These are phyloP conservation scores for Sciurus vulgaris DNA, from an alignment of 2,797 vertebrate genomes.

Conservation along the genomic window DNA sequence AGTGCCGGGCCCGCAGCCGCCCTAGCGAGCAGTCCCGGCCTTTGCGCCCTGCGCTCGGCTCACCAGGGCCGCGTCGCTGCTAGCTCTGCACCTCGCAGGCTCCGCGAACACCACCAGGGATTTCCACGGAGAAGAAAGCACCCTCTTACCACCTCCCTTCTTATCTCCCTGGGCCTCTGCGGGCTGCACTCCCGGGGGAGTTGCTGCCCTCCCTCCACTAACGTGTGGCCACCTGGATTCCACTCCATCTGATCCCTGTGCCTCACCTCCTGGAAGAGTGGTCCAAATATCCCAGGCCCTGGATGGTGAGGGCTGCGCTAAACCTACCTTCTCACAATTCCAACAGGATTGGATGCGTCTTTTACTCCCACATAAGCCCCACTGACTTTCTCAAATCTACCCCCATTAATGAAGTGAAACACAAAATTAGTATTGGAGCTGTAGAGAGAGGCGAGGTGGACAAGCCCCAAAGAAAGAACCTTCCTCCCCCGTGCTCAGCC, in stretches of 20 bases:
- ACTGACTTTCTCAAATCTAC: conserved; percentile 11
- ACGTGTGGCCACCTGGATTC: background rate
- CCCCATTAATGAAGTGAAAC: background rate
- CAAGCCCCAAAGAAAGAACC: background rate
- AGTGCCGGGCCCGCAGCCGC: background rate
- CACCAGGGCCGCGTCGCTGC: background rate
- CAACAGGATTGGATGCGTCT: background rate
- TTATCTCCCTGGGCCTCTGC: background rate
- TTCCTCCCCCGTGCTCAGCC: background rate
- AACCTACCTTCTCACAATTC: background rate
- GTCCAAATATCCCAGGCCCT: background rate
- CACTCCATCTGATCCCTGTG: background rate
- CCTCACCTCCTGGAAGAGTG: background rate
- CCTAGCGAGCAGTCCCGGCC: background rate
- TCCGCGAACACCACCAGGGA: background rate
- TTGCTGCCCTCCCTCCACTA: background rate
- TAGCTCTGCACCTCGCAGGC: background rate
- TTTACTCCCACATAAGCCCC: background rate
- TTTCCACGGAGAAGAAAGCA: background rate
- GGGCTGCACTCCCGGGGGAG: background rate
- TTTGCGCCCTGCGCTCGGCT: background rate
- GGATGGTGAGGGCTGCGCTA: background rate
- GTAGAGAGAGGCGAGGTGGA: background rate
- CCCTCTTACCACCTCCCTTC: background rate
- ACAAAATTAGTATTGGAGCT: background rate